A percentile compares a stretch with the other conserved stretches of the same genome.
phyloP scores from a whole-genome alignment of 2,113 vertebrate genomes.

The Paracanthobrama guichenoti region DNA sequence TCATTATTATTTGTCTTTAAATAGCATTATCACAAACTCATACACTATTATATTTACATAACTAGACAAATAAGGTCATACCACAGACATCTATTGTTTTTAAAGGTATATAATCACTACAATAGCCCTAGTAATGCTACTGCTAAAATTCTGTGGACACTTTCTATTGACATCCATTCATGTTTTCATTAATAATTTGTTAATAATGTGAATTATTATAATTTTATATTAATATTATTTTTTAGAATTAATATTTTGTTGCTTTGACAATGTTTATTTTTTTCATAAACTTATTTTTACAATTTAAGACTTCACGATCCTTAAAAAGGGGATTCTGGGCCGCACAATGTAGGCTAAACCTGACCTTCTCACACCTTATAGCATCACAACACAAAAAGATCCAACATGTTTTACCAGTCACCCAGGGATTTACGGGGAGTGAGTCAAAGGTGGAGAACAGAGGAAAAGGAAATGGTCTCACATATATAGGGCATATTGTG shows the following conservation, averaged over 20 bases:
- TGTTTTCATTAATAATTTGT: background rate
- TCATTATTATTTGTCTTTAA: conserved; percentile 77
- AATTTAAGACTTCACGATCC: too few relatives aligned
- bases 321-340: background rate
- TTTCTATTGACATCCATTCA: background rate
- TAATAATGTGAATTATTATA: background rate
- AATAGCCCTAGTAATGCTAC: background rate
- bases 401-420: background rate
- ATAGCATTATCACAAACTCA: conserved; percentile 62
- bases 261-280: background rate
- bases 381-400: background rate
- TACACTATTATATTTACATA: conserved; percentile 12
- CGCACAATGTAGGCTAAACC: background rate
- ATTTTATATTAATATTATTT: background rate
- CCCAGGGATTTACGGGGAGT: background rate
- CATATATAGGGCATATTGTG: background rate
- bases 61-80: conserved; percentile 1
- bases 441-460: background rate
- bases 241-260: too few relatives aligned
- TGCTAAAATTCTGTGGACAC: background rate
- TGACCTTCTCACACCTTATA: background rate
- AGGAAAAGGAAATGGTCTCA: background rate
- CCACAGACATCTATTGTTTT: conserved; percentile 1
- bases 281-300: background rate
- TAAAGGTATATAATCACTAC: background rate